Evolutionary conservation across 2,888 invertebrate species (phyloP).

Genomic region (Macaria notata): DNA sequence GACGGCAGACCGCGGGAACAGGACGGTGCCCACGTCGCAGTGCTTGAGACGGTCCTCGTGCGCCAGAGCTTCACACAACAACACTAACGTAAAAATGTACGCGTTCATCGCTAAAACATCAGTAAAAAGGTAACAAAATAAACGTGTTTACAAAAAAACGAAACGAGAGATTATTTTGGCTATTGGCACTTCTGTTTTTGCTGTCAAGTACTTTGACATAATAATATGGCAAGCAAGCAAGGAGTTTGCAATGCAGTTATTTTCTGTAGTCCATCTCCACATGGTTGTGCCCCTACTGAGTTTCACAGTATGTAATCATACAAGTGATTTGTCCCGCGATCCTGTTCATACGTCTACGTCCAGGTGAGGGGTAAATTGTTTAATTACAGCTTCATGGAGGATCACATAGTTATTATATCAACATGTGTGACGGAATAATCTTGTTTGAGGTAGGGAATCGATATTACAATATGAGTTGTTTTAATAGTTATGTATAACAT

Average conservation of each 20-base stretch:
- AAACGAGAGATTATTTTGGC: constrained; percentile 36
- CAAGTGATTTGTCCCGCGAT: constrained; percentile 52
- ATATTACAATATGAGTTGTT: background rate
- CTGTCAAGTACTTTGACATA: background rate
- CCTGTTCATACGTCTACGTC: constrained; percentile 40
- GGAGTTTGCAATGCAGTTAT: too few relatives aligned
- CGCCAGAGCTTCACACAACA: constrained; percentile 31
- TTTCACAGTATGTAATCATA: constrained; percentile 43
- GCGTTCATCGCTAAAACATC: constrained; percentile 33
- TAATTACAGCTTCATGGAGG: constrained; percentile 45
- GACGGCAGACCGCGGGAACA: constrained; percentile 51
- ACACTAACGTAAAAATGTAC: constrained; percentile 36
- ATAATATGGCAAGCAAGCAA: too few relatives aligned
- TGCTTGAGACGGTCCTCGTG: constrained; percentile 20
- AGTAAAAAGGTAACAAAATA: constrained; percentile 41
- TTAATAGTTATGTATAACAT: too few relatives aligned
- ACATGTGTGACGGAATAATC: background rate
- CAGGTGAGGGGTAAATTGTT: constrained; percentile 47
- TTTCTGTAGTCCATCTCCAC: background rate
- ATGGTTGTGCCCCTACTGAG: background rate
- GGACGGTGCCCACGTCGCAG: constrained; percentile 62
- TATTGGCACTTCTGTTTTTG: background rate
- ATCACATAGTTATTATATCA: constrained; percentile 1
- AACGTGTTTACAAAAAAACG: constrained; percentile 47
- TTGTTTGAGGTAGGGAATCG: background rate